Percentiles rank a stretch among this genome's conserved stretches.
Evolutionary conservation across 2,888 invertebrate genomes (phyloP).

Genomic region (Enchytraeus crypticus): DNA sequence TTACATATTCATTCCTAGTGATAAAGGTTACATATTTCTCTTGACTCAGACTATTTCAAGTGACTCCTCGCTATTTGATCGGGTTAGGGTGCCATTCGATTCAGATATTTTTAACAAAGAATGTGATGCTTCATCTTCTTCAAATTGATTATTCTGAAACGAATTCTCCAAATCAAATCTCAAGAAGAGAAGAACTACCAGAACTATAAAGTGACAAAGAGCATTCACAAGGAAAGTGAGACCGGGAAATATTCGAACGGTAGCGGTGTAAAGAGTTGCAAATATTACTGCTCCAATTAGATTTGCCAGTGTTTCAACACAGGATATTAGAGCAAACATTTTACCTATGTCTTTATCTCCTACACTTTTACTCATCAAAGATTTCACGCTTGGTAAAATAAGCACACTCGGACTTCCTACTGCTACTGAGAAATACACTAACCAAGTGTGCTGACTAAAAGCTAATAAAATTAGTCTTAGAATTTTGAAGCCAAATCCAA

Average conservation of each 20-base stretch:
- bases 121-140: too few relatives aligned
- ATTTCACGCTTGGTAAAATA: constrained; percentile 38
- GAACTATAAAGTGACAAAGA: too few relatives aligned
- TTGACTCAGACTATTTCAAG: too few relatives aligned
- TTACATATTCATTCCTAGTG: too few relatives aligned
- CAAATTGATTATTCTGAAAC: too few relatives aligned
- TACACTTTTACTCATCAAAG: constrained; percentile 43
- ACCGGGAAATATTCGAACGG: constrained; percentile 37
- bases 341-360: constrained; percentile 42
- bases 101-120: too few relatives aligned
- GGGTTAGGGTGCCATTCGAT: too few relatives aligned
- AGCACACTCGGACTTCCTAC: constrained; percentile 41
- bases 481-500: constrained; percentile 40
- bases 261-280: constrained; percentile 40
- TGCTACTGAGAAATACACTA: constrained; percentile 40
- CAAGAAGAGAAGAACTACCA: too few relatives aligned
- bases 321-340: constrained; percentile 42
- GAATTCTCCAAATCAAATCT: too few relatives aligned
- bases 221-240: constrained; percentile 39
- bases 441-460: constrained; percentile 45
- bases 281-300: constrained; percentile 40
- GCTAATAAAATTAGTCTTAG: constrained; percentile 35
- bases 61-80: too few relatives aligned
- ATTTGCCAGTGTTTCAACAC: constrained; percentile 41
- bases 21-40: too few relatives aligned